Evolutionary conservation across 2,888 invertebrate species (phyloP).

Genomic region (Diabrotica balteata): DNA sequence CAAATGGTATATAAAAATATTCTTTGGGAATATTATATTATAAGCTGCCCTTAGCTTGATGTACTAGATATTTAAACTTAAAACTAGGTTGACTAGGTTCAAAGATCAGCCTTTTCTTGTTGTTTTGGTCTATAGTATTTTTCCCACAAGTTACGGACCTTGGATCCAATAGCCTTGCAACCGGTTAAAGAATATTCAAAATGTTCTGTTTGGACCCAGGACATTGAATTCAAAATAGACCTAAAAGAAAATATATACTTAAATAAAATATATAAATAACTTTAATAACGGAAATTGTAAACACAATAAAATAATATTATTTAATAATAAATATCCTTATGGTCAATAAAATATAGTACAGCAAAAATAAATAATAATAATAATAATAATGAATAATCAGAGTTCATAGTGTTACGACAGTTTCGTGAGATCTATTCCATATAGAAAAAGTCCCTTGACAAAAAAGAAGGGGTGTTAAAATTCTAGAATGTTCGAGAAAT

Average conservation of each 20-base stretch:
- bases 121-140: slow-evolving; percentile 23
- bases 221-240: slow-evolving; percentile 70
- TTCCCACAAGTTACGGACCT: slow-evolving; percentile 64
- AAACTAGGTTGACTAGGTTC: neutral
- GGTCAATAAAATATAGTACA: neutral
- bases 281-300: too few species aligned
- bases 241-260: slow-evolving; percentile 52
- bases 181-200: slow-evolving; percentile 84
- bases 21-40: too few species aligned
- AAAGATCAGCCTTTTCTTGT: slow-evolving; percentile 17
- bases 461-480: too few species aligned
- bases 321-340: neutral
- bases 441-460: too few species aligned
- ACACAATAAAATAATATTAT: neutral
- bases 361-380: too few species aligned
- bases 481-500: too few species aligned
- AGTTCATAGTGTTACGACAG: too few species aligned
- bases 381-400: too few species aligned
- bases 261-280: neutral
- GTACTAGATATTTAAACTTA: too few species aligned
- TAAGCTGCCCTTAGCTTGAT: too few species aligned
- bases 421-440: too few species aligned
- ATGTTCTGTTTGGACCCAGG: slow-evolving; percentile 75
- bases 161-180: slow-evolving; percentile 86
- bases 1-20: too few species aligned